phyloP scores from a whole-genome alignment of 2,797 vertebrate genomes.

The Anguilla anguilla region DNA sequence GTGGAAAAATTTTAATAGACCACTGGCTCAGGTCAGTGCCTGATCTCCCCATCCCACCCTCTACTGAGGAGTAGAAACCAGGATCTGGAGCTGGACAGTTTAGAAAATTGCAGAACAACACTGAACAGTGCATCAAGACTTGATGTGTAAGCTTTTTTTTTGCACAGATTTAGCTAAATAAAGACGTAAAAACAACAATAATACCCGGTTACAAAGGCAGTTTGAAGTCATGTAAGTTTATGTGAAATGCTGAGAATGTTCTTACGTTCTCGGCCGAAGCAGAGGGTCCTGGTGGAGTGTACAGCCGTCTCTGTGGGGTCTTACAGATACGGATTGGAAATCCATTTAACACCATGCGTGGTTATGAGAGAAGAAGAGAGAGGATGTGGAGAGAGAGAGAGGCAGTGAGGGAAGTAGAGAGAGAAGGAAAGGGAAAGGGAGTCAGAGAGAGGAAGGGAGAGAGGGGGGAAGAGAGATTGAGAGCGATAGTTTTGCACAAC shows the following conservation, averaged over 20 bases:
- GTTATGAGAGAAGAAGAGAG: background rate
- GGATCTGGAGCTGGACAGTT: background rate
- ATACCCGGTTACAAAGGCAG: background rate
- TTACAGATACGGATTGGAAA: background rate
- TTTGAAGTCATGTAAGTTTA: background rate
- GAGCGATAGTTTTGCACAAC: background rate
- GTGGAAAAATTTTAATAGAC: background rate
- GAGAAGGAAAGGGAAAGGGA: background rate
- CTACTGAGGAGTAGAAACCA: background rate
- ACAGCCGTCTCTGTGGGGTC: background rate
- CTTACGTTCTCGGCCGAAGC: background rate
- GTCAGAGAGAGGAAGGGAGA: background rate
- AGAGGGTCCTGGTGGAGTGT: background rate
- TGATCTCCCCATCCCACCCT: background rate
- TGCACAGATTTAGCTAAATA: background rate
- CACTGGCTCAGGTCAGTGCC: background rate
- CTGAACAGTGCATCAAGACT: background rate
- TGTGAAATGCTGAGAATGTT: background rate
- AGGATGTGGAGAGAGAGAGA: background rate
- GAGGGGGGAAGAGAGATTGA: background rate
- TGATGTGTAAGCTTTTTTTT: background rate
- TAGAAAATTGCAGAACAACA: background rate
- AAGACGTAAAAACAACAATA: background rate
- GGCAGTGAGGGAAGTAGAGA: constrained; percentile 59
- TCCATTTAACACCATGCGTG: background rate